phyloP scores from a whole-genome alignment of 2,888 invertebrate genomes.

The Eilema depressum region DNA sequence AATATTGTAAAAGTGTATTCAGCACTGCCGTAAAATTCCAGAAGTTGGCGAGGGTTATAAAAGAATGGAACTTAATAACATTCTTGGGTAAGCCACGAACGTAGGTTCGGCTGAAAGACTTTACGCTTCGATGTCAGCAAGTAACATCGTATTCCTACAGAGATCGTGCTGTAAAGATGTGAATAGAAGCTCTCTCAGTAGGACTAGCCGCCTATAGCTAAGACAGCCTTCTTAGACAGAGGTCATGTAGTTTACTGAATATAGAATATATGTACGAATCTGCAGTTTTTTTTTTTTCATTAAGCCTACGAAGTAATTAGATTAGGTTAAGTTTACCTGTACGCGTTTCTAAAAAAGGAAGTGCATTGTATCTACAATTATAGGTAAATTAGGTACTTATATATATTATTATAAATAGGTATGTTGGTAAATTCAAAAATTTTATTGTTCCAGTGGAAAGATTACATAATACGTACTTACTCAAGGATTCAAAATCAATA shows the following conservation, averaged over 20 bases:
- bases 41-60: constrained; percentile 57
- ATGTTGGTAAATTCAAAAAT: too few relatives aligned
- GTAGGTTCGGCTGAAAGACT: constrained; percentile 54
- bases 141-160: constrained; percentile 48
- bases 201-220: constrained; percentile 28
- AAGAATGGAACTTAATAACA: constrained; percentile 63
- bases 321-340: too few relatives aligned
- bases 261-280: too few relatives aligned
- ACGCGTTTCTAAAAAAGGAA: too few relatives aligned
- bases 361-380: too few relatives aligned
- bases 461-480: too few relatives aligned
- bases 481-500: too few relatives aligned
- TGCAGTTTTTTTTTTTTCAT: too few relatives aligned
- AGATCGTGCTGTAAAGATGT: constrained; percentile 34
- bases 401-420: too few relatives aligned
- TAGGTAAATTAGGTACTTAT: too few relatives aligned
- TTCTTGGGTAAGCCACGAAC: constrained; percentile 58
- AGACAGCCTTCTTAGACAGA: background rate
- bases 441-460: too few relatives aligned
- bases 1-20: constrained; percentile 58
- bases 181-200: constrained; percentile 30
- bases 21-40: constrained; percentile 56
- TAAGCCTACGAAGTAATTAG: too few relatives aligned
- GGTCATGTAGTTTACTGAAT: background rate
- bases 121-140: constrained; percentile 54